These are phyloP conservation scores for Oncorhynchus keta DNA, from an alignment of 2,113 vertebrate species.

Conservation along the genomic window DNA sequence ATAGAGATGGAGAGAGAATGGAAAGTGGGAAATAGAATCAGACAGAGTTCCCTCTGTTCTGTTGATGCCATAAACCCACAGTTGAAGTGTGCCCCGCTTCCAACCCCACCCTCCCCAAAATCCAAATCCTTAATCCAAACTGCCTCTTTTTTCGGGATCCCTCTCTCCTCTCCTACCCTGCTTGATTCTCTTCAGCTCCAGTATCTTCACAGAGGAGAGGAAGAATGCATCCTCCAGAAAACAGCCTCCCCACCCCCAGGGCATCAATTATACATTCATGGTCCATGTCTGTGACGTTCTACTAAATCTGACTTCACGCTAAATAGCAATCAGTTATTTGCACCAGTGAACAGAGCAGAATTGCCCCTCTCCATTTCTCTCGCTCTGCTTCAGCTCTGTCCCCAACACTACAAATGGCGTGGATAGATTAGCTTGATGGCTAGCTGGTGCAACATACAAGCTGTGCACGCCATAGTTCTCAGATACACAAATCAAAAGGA, in stretches of 20 bases:
- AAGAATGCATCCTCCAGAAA: slow-evolving; percentile 18
- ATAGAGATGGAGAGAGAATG: not conserved
- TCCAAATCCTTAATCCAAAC: slow-evolving; percentile 3
- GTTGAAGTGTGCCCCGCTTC: not conserved
- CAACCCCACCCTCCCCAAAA: slow-evolving; percentile 8
- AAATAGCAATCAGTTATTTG: slow-evolving; percentile 25
- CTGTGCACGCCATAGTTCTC: not conserved
- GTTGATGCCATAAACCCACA: not conserved
- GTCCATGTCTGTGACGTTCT: slow-evolving; percentile 31
- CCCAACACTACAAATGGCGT: not conserved
- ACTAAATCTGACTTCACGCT: slow-evolving; percentile 20
- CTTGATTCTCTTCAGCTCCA: slow-evolving; percentile 5
- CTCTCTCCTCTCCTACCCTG: slow-evolving; percentile 11
- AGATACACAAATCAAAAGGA: not conserved
- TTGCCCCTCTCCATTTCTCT: not conserved
- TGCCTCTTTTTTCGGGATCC: slow-evolving; percentile 10
- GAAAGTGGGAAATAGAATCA: not conserved
- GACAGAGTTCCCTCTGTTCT: not conserved
- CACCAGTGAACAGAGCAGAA: slow-evolving; percentile 21
- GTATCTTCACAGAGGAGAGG: slow-evolving; percentile 6
- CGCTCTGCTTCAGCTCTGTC: not conserved
- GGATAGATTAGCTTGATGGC: not conserved
- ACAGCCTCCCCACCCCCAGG: slow-evolving; percentile 14
- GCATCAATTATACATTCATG: slow-evolving; percentile 32
- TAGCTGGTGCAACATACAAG: not conserved